phyloP scores from a whole-genome alignment of 53 echinoderm and acorn worm genomes.

The Holothuria scabra region DNA sequence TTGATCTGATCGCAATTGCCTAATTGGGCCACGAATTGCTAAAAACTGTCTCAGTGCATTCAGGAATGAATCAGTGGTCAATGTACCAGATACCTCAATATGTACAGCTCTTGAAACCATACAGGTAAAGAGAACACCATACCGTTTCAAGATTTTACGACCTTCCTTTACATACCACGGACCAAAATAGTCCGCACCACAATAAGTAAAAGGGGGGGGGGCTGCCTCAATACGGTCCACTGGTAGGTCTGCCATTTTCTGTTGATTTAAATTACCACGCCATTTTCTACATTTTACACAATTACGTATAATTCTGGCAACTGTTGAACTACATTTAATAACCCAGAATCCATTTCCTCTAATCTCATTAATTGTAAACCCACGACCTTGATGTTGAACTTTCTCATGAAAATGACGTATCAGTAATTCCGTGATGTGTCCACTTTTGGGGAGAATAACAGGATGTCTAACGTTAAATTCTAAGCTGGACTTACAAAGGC shows the following conservation, averaged over 20 bases:
- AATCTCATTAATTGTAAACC: slow-evolving; percentile 23
- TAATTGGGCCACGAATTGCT: slow-evolving; percentile 1
- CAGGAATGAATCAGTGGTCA: too few species aligned
- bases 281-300: slow-evolving; percentile 10
- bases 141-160: too few species aligned
- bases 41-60: neutral
- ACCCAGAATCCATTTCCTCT: slow-evolving; percentile 33
- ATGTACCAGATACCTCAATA: too few species aligned
- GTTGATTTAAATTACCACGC: neutral
- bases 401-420: slow-evolving; percentile 31
- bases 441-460: neutral
- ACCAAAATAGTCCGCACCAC: slow-evolving; percentile 57
- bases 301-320: too few species aligned
- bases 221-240: slow-evolving; percentile 47
- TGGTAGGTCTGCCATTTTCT: slow-evolving; percentile 38
- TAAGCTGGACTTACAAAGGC: slow-evolving; percentile 23
- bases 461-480: too few species aligned
- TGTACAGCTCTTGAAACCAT: too few species aligned
- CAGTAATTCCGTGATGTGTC: slow-evolving; percentile 19
- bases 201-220: slow-evolving; percentile 60
- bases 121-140: too few species aligned
- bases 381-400: too few species aligned
- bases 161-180: slow-evolving; percentile 56
- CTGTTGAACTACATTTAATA: neutral
- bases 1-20: slow-evolving; percentile 19